Conservation (phyloP, 2,113 vertebrate species). For the Platichthys flesus region DNA sequence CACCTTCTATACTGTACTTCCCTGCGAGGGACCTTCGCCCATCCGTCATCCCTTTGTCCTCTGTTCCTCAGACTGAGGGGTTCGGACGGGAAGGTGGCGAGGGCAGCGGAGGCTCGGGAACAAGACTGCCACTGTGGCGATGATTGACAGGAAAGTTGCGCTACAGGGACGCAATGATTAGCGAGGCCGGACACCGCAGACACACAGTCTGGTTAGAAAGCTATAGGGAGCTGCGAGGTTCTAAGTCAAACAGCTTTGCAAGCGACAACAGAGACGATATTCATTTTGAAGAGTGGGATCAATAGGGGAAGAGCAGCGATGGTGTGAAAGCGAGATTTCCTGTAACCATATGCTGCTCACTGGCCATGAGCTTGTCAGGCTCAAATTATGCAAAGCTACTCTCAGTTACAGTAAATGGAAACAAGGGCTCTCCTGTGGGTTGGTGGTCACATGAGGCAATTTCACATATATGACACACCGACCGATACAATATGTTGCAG, state of each 20-base stretch:
- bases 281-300: conserved; percentile 2
- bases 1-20: conserved; percentile 79
- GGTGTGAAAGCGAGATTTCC: conserved; percentile 21
- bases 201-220: conserved; percentile 32
- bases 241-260: conserved; percentile 5
- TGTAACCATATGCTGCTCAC: conserved; percentile 26
- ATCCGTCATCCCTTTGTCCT: conserved; percentile 81
- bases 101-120: conserved; percentile 54
- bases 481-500: conserved; percentile 34
- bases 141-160: conserved; percentile 76
- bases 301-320: conserved; percentile 24
- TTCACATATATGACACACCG: conserved; percentile 33
- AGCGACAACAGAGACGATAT: background rate
- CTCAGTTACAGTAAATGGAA: conserved; percentile 62
- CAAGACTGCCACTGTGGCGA: conserved; percentile 79
- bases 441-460: conserved; percentile 42
- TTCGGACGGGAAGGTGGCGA: conserved; percentile 61
- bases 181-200: conserved; percentile 32
- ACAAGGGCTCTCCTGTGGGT: conserved; percentile 68
- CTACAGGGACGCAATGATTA: conserved; percentile 56
- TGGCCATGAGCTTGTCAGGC: conserved; percentile 21
- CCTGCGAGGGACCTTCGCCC: conserved; percentile 73
- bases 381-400: conserved; percentile 56
- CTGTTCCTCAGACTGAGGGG: conserved; percentile 77
- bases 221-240: conserved; percentile 11